phyloP scores from a whole-genome alignment of 2,888 invertebrate genomes.

The Agriopis leucophaearia region DNA sequence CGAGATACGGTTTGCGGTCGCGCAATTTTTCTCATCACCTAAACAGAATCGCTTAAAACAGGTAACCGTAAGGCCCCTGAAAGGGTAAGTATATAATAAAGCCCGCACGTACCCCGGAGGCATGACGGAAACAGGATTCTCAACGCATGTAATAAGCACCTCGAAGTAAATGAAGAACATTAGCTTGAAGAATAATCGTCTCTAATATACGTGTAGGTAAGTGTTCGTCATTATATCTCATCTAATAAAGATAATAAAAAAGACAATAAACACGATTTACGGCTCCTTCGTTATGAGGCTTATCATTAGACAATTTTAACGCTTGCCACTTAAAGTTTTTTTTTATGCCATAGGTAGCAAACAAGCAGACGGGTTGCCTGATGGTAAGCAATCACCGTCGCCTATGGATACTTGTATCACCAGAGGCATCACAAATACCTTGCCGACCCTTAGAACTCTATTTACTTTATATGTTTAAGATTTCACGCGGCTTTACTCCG shows the following conservation, averaged over 20 bases:
- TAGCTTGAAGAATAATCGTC: constrained; percentile 15
- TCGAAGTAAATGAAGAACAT: constrained; percentile 14
- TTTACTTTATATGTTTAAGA: not conserved
- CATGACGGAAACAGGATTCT: not conserved
- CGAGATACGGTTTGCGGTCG: too few species aligned
- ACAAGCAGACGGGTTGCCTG: too few species aligned
- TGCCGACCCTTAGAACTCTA: too few species aligned
- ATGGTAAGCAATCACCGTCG: too few species aligned
- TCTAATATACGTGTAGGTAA: constrained; percentile 19
- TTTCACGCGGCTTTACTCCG: too few species aligned
- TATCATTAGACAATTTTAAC: constrained; percentile 26
- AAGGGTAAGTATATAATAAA: not conserved
- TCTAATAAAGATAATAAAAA: constrained; percentile 32
- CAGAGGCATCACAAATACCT: too few species aligned
- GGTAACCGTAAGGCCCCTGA: too few species aligned
- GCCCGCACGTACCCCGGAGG: not conserved
- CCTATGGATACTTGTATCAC: too few species aligned
- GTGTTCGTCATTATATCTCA: constrained; percentile 28
- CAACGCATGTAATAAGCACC: not conserved
- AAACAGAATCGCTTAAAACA: too few species aligned
- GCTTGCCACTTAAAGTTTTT: not conserved
- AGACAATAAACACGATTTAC: constrained; percentile 32
- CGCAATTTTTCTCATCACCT: too few species aligned
- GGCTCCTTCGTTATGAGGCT: constrained; percentile 27
- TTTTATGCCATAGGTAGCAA: too few species aligned